These are phyloP conservation scores for Xiphophorus maculatus DNA, from an alignment of 2,113 vertebrate genomes.

Conservation along the genomic window DNA sequence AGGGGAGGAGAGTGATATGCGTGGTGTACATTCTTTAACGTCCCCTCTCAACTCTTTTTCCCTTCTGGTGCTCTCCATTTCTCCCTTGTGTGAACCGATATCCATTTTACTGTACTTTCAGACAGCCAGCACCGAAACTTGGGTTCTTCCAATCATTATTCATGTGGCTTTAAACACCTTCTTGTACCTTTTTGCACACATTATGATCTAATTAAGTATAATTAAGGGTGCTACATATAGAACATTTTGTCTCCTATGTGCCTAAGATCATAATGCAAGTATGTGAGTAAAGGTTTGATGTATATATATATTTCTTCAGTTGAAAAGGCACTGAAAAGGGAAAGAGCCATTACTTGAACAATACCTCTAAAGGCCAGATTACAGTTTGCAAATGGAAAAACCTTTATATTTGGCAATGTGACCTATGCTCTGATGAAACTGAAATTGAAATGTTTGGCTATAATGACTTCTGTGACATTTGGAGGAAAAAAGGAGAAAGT, in stretches of 20 bases:
- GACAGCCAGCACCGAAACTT: constrained; percentile 28
- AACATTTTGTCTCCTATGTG: constrained; percentile 3
- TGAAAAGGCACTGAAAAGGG: no score
- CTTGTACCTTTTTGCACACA: neutral
- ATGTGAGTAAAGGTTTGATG: constrained; percentile 23
- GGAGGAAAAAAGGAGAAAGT: neutral
- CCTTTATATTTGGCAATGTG: neutral
- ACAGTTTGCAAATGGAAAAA: neutral
- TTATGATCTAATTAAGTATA: constrained; percentile 44
- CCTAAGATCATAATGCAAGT: neutral
- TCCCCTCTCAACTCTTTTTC: constrained; percentile 42
- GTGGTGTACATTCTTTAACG: constrained; percentile 46
- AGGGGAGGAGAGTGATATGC: constrained; percentile 45
- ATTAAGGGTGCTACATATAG: constrained; percentile 43
- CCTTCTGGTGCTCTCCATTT: constrained; percentile 46
- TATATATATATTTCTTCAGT: constrained; percentile 18
- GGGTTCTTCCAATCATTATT: constrained; percentile 11
- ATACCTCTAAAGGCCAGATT: neutral
- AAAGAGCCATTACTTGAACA: no score
- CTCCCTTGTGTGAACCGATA: constrained; percentile 37
- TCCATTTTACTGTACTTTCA: constrained; percentile 48
- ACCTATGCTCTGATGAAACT: neutral
- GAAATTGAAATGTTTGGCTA: neutral
- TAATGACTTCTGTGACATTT: neutral
- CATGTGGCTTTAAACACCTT: neutral